Conservation (phyloP, 1,140 invertebrate species). For the Anoplolepis gracilipes region DNA sequence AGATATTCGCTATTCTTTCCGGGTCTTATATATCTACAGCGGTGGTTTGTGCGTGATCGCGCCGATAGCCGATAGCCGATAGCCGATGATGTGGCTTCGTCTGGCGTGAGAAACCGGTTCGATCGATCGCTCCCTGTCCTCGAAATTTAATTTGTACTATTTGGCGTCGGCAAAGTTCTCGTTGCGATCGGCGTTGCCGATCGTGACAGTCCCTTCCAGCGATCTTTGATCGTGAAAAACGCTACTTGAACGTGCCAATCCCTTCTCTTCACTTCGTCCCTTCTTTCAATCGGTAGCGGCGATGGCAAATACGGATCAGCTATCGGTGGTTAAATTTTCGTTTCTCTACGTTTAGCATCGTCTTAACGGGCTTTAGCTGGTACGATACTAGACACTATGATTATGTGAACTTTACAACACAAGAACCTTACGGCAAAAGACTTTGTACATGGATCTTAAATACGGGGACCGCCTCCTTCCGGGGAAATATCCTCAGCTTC, state of each 20-base stretch:
- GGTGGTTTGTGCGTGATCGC: conserved; percentile 19
- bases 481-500: conserved; percentile 69
- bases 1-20: neutral
- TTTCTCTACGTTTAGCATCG: conserved; percentile 81
- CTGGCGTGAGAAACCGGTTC: neutral
- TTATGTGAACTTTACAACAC: conserved; percentile 86
- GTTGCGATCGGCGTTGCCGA: conserved; percentile 1
- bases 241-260: neutral
- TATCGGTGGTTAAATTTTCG: conserved; percentile 85
- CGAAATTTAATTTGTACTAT: conserved; percentile 57
- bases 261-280: neutral
- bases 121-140: neutral
- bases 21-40: neutral
- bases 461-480: conserved; percentile 67
- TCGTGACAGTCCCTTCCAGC: neutral
- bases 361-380: conserved; percentile 78
- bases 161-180: conserved; percentile 21
- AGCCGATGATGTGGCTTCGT: neutral
- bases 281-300: conserved; percentile 70
- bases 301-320: conserved; percentile 83
- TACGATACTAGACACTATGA: conserved; percentile 84
- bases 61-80: no score
- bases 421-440: conserved; percentile 85
- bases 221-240: conserved; percentile 53
- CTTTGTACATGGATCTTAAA: conserved; percentile 86